These are phyloP conservation scores for Phalacrocorax carbo DNA, from an alignment of 2,113 vertebrate genomes.

Conservation along the genomic window DNA sequence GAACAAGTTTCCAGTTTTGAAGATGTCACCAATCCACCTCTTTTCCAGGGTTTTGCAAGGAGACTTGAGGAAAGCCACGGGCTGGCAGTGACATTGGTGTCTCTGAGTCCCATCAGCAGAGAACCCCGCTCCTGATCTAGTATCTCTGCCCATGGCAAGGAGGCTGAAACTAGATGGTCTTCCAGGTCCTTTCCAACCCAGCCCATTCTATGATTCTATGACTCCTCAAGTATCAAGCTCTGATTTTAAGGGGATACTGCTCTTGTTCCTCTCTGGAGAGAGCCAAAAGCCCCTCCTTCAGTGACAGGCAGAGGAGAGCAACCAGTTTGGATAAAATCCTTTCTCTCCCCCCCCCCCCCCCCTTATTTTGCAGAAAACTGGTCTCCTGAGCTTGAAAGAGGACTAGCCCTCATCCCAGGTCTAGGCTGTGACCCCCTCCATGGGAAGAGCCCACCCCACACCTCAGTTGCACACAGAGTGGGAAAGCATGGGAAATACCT, in stretches of 20 bases:
- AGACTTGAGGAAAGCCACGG: neutral
- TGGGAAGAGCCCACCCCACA: rapidly evolving
- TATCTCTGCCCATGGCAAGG: neutral
- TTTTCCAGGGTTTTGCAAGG: neutral
- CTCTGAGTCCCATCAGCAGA: neutral
- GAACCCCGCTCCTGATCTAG: neutral
- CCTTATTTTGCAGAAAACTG: neutral
- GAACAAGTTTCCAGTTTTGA: neutral
- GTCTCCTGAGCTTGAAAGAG: neutral
- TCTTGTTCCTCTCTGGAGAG: neutral
- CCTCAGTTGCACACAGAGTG: neutral
- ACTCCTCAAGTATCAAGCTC: neutral
- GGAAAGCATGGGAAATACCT: rapidly evolving
- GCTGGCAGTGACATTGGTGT: neutral
- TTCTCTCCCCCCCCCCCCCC: neutral
- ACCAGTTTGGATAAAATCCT: neutral
- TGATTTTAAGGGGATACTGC: neutral
- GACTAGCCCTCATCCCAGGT: neutral
- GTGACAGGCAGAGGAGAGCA: neutral
- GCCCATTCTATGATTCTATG: neutral
- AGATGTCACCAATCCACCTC: neutral
- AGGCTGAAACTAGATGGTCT: neutral
- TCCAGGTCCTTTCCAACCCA: neutral
- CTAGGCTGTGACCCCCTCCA: neutral
- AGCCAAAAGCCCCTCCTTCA: neutral